Base-by-base conservation (phyloP, 1,140 invertebrate species). In the Venturia canescens region DNA sequence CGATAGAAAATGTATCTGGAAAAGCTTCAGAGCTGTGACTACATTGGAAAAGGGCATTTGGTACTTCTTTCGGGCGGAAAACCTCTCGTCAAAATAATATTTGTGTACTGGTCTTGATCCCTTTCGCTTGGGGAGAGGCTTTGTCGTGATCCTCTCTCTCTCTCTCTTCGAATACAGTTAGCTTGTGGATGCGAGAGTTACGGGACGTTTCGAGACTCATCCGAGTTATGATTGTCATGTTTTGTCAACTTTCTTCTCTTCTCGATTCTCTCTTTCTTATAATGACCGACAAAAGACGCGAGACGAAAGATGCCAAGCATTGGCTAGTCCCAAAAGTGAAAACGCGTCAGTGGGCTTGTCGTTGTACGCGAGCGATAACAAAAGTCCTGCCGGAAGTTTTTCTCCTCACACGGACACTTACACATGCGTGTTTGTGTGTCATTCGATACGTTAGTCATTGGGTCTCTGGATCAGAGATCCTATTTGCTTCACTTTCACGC, bases 221-320 rank as follows among this genome's bases (percentile, higher is more conserved):
- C 50, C 50, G 50, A 80, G 83, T 87, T 75, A 85, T 89, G 89
- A 91, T 90, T 89, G 89, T 89, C 89, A 89, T 90, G 87, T 91
- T 90, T 90, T 90, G 90, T 90, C 89, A 91, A 91, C 90, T 90
- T 86, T 87, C 88, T 86, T 90, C 86, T 90, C 53, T 66, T n/a
- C 34, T 26, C 38, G 44, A 26, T 4, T 78, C 71, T 81, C 48
- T 78, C 50, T 77, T 77, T 48, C 53, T 79, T 26, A 69, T 79
- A 63, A 27, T 69, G 76, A 66, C 77, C 78, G 82, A 84, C 84
- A 86, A 83, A 86, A 84, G 83, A 81, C 48, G 23, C 48, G 71
- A 57, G 27, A n/a, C 23, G 48, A 23, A 9, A 48, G 71, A 13
- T 74, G 44, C 21, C 27, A 44, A 50, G 29, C 31, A n/a, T n/a